Evolutionary conservation across 2,888 invertebrate genomes (phyloP), one percentile per base, ranked within the genome.

Genomic region (Parnassius glacialis): DNA sequence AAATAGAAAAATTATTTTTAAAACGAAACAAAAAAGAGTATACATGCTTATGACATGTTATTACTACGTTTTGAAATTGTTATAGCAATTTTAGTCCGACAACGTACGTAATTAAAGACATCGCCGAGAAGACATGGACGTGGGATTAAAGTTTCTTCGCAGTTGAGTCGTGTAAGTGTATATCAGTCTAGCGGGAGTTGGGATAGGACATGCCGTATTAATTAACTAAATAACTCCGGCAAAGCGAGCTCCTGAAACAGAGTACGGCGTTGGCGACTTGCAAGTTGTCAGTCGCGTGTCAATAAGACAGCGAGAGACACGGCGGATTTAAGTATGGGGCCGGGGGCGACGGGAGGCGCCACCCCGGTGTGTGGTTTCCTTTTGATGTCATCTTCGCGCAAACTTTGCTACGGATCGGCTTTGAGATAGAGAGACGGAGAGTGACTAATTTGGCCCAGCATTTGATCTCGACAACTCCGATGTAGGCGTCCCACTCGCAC

Each of bases 341-440:
- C 77, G 85, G 84, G 82, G 83, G 82, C 72, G 75, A 74, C 66
- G 74, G 65, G 70, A 72, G 76, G 74, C 74, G 80, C 89, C 90
- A 81, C 89, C 91, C 90, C 87, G 87, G 87, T 90, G 88, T 90
- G 90, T 90, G 90, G 91, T 90, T 91, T 90, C 90, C 91, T 90
- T 91, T 91, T 91, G 91, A 91, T 90, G 91, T 91, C 90, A 91
- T 91, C 91, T 91, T 91, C 90, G 91, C 90, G 90, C 90, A 91
- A 91, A 91, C 91, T 91, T 91, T 91, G 90, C 91, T 90, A 87
- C 91, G 90, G 90, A 91, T 91, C 91, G 91, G 91, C 91, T 91
- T 91, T 91, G 91, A 91, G 91, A 91, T 91, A 91, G 90, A 91
- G 91, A 91, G 89, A 89, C 90, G 89, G 90, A 90, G 91, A 91